Conservation (phyloP, 2,113 vertebrate species). For the Macquaria australasica region DNA sequence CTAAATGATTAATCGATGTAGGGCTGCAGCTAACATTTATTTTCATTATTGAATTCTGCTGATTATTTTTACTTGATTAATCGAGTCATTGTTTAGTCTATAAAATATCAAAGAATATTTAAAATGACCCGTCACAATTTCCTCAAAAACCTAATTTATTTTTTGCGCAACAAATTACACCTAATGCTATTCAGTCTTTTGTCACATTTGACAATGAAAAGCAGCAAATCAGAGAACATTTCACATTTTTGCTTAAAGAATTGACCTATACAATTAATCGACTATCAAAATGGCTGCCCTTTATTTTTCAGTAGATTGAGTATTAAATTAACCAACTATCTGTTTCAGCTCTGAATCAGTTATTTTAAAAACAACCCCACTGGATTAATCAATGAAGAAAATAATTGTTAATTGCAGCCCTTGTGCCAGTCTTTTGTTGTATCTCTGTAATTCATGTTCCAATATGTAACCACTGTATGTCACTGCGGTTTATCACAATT, state of each 20-base stretch:
- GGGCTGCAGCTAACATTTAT: neutral
- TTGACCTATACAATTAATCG: neutral
- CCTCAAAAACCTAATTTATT: neutral
- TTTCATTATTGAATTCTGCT: too few species aligned
- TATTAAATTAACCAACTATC: neutral
- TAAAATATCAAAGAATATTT: neutral
- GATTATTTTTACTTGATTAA: neutral
- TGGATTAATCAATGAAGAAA: neutral
- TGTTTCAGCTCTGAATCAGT: neutral
- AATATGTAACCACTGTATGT: slow-evolving; percentile 24
- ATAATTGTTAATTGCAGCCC: neutral
- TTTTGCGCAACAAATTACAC: too few species aligned
- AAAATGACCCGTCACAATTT: neutral
- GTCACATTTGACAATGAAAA: neutral
- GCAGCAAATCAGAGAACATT: neutral
- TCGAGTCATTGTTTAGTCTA: neutral
- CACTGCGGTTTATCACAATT: slow-evolving; percentile 32
- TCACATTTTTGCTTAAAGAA: neutral
- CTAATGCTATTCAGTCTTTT: neutral
- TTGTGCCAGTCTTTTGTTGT: neutral
- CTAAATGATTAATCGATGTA: too few species aligned
- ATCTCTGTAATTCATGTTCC: neutral
- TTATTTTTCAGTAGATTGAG: neutral
- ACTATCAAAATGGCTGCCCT: neutral
- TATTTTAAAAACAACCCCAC: neutral